A percentile compares a stretch with the other conserved stretches of the same genome.
phyloP scores from a whole-genome alignment of 37 sponge, comb jelly and placozoan genomes.

The Chondrilla cf. caribensis region DNA sequence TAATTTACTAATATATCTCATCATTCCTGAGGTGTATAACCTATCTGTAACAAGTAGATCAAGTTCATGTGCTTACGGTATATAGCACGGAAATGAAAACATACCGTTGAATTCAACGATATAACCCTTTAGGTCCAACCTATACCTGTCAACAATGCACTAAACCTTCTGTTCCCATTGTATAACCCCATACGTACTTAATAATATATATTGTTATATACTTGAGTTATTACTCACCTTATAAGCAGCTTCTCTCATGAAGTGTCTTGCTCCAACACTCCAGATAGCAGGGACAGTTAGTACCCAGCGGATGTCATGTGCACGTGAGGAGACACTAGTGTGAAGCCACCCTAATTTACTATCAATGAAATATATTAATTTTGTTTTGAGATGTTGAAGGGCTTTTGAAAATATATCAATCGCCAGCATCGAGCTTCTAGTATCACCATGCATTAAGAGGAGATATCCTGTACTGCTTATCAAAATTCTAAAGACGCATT shows the following conservation, averaged over 20 bases:
- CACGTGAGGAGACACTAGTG: neutral
- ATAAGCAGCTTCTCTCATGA: constrained; percentile 28
- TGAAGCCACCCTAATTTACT: neutral
- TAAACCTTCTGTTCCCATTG: too few relatives aligned
- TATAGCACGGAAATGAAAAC: too few relatives aligned
- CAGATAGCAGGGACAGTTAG: constrained; percentile 36
- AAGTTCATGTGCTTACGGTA: too few relatives aligned
- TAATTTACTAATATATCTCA: too few relatives aligned
- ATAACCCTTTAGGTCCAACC: too few relatives aligned
- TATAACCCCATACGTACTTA: too few relatives aligned
- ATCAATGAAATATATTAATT: neutral
- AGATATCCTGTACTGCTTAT: neutral
- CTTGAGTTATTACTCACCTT: too few relatives aligned
- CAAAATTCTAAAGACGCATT: neutral
- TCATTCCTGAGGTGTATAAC: too few relatives aligned
- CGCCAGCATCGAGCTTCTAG: neutral
- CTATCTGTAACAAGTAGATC: too few relatives aligned
- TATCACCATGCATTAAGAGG: constrained; percentile 8
- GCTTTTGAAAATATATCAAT: neutral
- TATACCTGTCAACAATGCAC: too few relatives aligned
- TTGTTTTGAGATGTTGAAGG: neutral
- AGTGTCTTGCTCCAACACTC: constrained; percentile 18
- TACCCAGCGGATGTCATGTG: neutral
- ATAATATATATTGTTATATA: too few relatives aligned
- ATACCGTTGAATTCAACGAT: too few relatives aligned